phyloP scores from a whole-genome alignment of 2,888 invertebrate genomes.

The Cremastinae sp. region DNA sequence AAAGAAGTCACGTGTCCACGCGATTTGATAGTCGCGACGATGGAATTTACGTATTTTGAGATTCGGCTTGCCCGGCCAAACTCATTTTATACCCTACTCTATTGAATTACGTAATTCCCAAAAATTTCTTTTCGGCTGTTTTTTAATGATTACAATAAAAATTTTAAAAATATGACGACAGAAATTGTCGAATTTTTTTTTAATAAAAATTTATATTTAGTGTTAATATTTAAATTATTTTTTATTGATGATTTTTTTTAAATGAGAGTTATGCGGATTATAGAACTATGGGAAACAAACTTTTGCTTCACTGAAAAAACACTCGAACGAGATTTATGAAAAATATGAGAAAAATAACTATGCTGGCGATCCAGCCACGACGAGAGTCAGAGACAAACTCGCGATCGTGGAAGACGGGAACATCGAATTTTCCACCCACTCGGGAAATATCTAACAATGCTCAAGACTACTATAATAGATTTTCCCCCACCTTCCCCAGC shows the following conservation, averaged over 20 bases:
- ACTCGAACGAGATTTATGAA: background rate
- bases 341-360: slow-evolving; percentile 16
- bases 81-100: slow-evolving; percentile 60
- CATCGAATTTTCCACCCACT: slow-evolving; percentile 59
- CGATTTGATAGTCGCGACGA: slow-evolving; percentile 55
- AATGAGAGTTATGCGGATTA: too few species aligned
- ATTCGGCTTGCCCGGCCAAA: slow-evolving; percentile 69
- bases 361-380: slow-evolving; percentile 62
- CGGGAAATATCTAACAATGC: slow-evolving; percentile 65
- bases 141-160: too few species aligned
- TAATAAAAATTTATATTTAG: too few species aligned
- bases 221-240: background rate
- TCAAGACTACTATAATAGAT: slow-evolving; percentile 73
- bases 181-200: too few species aligned
- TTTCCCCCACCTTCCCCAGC: slow-evolving; percentile 66
- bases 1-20: slow-evolving; percentile 30
- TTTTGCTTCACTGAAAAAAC: slow-evolving; percentile 22
- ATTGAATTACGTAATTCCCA: slow-evolving; percentile 66
- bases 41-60: slow-evolving; percentile 69
- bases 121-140: background rate
- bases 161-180: too few species aligned
- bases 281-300: slow-evolving; percentile 1
- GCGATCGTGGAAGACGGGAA: slow-evolving; percentile 60
- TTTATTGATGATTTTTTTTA: too few species aligned
- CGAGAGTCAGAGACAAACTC: slow-evolving; percentile 66